phyloP scores from a whole-genome alignment of 2,888 invertebrate genomes.

The Phymatocera aterrima region DNA sequence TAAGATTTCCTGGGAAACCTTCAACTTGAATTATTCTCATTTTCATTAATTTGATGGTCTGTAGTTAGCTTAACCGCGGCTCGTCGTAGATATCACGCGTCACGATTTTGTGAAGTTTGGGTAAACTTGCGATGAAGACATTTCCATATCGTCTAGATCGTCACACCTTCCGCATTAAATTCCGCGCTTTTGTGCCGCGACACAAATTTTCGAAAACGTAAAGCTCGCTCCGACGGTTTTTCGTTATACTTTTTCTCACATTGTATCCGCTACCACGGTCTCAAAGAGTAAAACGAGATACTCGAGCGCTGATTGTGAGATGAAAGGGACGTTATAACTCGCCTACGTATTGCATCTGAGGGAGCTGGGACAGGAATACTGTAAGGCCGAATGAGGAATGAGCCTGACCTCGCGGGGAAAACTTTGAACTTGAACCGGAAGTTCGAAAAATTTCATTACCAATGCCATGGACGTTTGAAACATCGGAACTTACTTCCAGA shows the following conservation, averaged over 20 bases:
- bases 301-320: background rate
- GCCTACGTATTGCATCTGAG: background rate
- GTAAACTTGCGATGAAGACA: background rate
- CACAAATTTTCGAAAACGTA: background rate
- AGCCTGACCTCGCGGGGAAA: background rate
- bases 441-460: background rate
- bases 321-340: constrained; percentile 23
- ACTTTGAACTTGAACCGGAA: background rate
- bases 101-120: background rate
- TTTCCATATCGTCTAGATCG: background rate
- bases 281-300: background rate
- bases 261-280: background rate
- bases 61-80: background rate
- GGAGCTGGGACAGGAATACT: constrained; percentile 1
- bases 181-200: background rate
- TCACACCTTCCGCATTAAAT: too few species aligned
- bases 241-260: background rate
- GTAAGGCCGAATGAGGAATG: background rate
- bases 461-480: background rate
- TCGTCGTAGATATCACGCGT: background rate
- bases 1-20: background rate
- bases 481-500: too few species aligned
- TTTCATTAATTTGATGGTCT: background rate
- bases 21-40: background rate
- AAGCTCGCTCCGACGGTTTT: background rate